These are phyloP conservation scores for Argyra leucocephala DNA, from an alignment of 2,888 invertebrate species.

Conservation along the genomic window DNA sequence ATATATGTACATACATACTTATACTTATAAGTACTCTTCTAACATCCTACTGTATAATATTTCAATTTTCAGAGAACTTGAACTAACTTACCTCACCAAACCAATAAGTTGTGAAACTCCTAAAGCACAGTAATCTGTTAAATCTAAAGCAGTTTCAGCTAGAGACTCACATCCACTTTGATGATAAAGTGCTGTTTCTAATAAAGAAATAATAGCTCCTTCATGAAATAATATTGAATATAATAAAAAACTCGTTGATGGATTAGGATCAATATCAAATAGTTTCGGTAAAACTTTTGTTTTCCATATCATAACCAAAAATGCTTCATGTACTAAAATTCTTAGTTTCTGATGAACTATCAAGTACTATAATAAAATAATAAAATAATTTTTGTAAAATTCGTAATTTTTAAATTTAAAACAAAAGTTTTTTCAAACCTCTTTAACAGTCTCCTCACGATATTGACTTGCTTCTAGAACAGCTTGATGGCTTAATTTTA, in stretches of 20 bases:
- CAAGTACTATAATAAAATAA: slow-evolving; percentile 47
- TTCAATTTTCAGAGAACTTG: too few relatives aligned
- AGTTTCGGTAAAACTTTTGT: slow-evolving; percentile 68
- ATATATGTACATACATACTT: too few relatives aligned
- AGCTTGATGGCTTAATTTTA: slow-evolving; percentile 81
- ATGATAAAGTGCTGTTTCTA: slow-evolving; percentile 77
- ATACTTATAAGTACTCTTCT: too few relatives aligned
- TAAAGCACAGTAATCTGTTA: slow-evolving; percentile 71
- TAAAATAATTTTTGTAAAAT: too few relatives aligned
- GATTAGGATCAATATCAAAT: slow-evolving; percentile 57
- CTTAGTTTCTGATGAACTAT: slow-evolving; percentile 47
- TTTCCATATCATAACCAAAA: slow-evolving; percentile 77
- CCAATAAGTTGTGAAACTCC: slow-evolving; percentile 55
- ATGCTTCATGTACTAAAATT: slow-evolving; percentile 70
- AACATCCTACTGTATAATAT: too few relatives aligned
- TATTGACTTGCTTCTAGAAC: slow-evolving; percentile 67
- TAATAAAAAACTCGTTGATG: slow-evolving; percentile 61
- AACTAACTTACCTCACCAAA: slow-evolving; percentile 37
- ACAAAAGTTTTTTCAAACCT: slow-evolving; percentile 36
- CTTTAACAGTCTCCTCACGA: slow-evolving; percentile 77
- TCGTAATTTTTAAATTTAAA: too few relatives aligned
- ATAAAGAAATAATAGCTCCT: slow-evolving; percentile 64
- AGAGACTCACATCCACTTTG: slow-evolving; percentile 67
- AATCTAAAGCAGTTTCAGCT: slow-evolving; percentile 65
- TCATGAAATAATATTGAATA: slow-evolving; percentile 76